Evolutionary conservation across 2,113 vertebrate species (phyloP).

Genomic region (Gorsachius goisagi): DNA sequence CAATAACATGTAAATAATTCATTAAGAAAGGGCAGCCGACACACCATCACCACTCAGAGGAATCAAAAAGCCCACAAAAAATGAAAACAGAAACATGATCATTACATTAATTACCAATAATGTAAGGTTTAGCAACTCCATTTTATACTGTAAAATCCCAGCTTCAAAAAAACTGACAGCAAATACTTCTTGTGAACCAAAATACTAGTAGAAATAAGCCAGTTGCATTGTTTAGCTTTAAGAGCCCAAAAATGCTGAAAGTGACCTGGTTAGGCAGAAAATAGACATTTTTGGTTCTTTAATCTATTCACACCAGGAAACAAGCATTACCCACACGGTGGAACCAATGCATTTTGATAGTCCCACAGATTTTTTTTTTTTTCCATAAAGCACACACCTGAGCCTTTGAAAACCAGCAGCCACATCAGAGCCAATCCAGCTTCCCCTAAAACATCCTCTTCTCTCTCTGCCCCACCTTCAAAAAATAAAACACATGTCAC

Average conservation of each 20-base stretch:
- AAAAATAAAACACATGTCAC: neutral
- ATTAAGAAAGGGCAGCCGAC: neutral
- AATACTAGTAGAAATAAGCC: neutral
- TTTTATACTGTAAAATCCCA: neutral
- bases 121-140: neutral
- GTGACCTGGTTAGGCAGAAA: neutral
- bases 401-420: neutral
- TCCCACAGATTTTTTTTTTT: neutral
- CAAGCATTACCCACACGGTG: neutral
- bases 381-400: neutral
- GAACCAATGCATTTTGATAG: neutral
- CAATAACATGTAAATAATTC: neutral
- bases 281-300: neutral
- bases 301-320: neutral
- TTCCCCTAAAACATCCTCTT: neutral
- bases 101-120: conserved; percentile 29
- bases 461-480: neutral
- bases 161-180: neutral
- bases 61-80: conserved; percentile 16
- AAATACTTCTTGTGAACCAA: neutral
- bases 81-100: neutral
- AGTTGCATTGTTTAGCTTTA: neutral
- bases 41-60: neutral
- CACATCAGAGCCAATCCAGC: neutral
- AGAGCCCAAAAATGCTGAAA: neutral